Base-by-base conservation (phyloP, 2,113 vertebrate species). In the Siniperca chuatsi region DNA sequence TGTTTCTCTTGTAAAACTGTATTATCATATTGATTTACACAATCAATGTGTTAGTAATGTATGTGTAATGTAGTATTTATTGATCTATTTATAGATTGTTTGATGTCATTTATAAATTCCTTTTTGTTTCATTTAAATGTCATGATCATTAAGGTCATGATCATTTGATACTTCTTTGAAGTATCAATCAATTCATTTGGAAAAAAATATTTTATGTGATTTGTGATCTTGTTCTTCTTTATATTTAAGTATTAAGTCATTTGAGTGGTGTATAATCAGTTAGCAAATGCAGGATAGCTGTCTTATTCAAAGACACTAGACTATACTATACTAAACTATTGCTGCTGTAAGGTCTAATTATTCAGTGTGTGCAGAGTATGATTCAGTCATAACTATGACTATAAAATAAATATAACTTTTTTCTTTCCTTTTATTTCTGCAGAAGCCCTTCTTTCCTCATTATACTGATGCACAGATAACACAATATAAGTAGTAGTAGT, bases 391-490 rank as follows among this genome's bases (percentile, higher is more conserved):
- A 0, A 29, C 15, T 55, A 12, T 37, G 46, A 42, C 23, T 55
- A 42, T 23, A n/a, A 25, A 23, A 21, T 37, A 37, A 64, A 44
- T 57, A 33, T 33, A 21, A 64, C 3, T 25, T 16, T 44, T 52
- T 16, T n/a, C 8, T 13, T 16, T 57, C 10, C 1, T 54, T 69
- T 20, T 35, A 4, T 66, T 66, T 65, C 74, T 54, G 40, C 52
- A 35, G 33, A 66, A 25, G n/a, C 11, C 61, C 7, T 69, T 67
- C 23, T 75, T 72, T 79, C 67, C 50, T 78, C 52, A 78, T 84
- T 44, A 57, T 16, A 37, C 46, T 40, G 21, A 67, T 35, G 35
- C 33, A 48, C 11, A 29, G 50, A 79, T 64, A 81, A 50, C 18
- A 10, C 55, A 64, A 23, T 76, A 69, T 29, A 40, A 66, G n/a